phyloP scores from a whole-genome alignment of 2,113 vertebrate species.

The Corythoichthys intestinalis region DNA sequence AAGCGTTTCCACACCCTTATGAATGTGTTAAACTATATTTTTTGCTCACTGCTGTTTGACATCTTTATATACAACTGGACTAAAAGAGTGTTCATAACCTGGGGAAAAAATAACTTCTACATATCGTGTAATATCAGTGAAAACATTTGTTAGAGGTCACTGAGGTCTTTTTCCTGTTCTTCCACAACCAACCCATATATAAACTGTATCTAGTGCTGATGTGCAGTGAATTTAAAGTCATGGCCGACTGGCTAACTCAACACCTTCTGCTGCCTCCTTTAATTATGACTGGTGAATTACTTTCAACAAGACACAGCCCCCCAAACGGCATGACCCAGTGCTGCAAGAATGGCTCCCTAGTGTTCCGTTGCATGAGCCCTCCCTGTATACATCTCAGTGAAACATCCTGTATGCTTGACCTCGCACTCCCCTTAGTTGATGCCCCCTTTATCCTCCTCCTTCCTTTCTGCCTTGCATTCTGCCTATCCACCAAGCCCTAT shows the following conservation, averaged over 20 bases:
- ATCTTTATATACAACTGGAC: not conserved
- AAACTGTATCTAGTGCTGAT: not conserved
- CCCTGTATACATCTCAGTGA: not conserved
- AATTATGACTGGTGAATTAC: not conserved
- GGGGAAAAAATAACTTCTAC: not conserved
- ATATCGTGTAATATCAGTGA: not conserved
- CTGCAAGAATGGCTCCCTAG: not conserved
- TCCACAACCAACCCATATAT: not conserved
- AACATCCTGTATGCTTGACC: slow-evolving; percentile 1
- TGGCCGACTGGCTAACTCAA: not conserved
- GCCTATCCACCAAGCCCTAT: not conserved
- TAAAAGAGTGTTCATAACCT: not conserved
- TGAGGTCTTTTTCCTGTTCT: not conserved
- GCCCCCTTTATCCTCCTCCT: not conserved
- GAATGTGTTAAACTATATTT: slow-evolving; percentile 1
- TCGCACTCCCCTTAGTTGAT: not conserved
- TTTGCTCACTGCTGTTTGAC: not conserved
- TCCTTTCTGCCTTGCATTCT: not conserved
- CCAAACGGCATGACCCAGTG: not conserved
- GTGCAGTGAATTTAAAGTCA: not conserved
- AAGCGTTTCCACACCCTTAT: not conserved
- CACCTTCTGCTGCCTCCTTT: not conserved
- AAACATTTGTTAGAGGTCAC: not conserved
- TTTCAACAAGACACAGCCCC: not conserved
- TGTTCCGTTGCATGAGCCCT: not conserved